Evolutionary conservation across 1,140 invertebrate genomes (phyloP), one percentile per base, ranked within the genome.

Genomic region (Oppia nitens): DNA sequence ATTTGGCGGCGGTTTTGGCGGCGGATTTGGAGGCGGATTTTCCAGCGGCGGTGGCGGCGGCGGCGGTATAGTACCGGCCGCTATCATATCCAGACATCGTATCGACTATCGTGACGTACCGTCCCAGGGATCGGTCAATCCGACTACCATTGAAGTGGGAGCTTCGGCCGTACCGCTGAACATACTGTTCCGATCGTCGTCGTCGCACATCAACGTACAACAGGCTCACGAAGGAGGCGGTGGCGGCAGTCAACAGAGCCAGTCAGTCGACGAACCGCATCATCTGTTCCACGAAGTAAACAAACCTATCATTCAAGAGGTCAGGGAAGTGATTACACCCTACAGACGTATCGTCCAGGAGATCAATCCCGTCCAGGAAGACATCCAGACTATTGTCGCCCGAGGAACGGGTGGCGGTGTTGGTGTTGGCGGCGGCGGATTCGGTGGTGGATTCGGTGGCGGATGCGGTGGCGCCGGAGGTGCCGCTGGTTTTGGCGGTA

Each of bases 71-170:
- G n/a, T 57, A 14, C 55, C 12, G 3, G 57, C 57, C 12, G 57
- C 57, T 3, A 24, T 59, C 9, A 51, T 57, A 48, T 57, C 14
- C 29, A 14, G 26, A 14, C 57, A 59, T 40, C 17, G 40, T 17
- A 27, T 59, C n/a, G 12, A 59, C 29, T 59, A 57, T 45, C 57
- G 57, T 59, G 57, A 59, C 40, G 59, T 61, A 21, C 57, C 57
- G 17, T n/a, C 57, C 3, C 23, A 20, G 2, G 57, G 57, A 17
- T 28, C 11, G 17, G 26, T 59, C 9, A 23, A 61, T 2, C 57
- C 57, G 26, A 59, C 2, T 2, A n/a, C 54, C 4, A 56, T 59
- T 57, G 14, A 24, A 2, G 24, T 56, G 20, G 2, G 14, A 48
- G 57, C 55, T 26, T 32, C 9, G 12, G 11, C 48, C 1, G 26